Evolutionary conservation across 2,888 invertebrate genomes (phyloP), one percentile per base, ranked within the genome.

Genomic region (Pherbina coryleti): DNA sequence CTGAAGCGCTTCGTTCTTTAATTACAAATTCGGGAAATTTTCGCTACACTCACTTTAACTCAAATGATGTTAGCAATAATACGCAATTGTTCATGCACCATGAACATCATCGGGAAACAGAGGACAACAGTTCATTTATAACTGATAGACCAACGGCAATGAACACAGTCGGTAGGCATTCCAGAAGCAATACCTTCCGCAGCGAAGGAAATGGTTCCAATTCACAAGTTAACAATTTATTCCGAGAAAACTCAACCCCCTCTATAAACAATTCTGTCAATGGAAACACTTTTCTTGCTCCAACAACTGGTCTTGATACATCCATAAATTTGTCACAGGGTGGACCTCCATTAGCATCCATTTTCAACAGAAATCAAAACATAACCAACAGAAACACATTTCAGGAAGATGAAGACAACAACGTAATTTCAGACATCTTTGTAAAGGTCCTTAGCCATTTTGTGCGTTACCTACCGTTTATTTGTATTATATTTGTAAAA

Each of bases 391-490:
- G 82, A 76, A 79, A 83, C 60, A 82, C 83, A 14, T 81, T 81
- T 5, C 83, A 84, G 8, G 80, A 82, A 0, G 85, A 85, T 19
- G 85, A 86, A 22, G 86, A 86, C 57, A 82, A 83, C 70, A 86
- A 85, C 53, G 76, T 84, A 3, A 83, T 87, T 5, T 85, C 85
- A 0, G 88, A 88, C 44, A 79, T 86, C 79, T 85, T 87, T 60
- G 85, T 88, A 0, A 85, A 86, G 66, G 73, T 86, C 7, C 80
- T 88, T 5, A 85, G 85, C 31, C 88, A 88, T 53, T 86, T 88
- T 78, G 84, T 88, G 25, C 87, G 88, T 66, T 88, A 88, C 62
- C 79, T 89, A 44, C 88, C 89, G 9, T 85, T 88, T 19, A 84
- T 88, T 53, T 85, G 84, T 37, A 89, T 88, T 79, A 78, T 88